phyloP scores from a whole-genome alignment of 1,140 invertebrate genomes.

The Drosophila sulfurigaster region DNA sequence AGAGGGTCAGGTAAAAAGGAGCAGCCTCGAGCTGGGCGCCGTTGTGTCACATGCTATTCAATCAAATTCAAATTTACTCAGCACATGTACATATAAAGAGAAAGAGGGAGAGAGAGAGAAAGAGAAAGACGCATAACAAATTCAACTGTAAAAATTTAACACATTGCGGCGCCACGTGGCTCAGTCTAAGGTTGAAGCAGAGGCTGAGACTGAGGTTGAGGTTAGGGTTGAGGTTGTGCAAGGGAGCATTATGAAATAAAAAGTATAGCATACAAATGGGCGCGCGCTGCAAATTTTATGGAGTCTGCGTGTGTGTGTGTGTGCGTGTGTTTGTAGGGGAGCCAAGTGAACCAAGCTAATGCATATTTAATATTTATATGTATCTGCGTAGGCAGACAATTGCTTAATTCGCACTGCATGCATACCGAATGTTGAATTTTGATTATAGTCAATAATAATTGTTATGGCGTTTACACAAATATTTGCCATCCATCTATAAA shows the following conservation, averaged over 20 bases:
- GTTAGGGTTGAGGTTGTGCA: neutral
- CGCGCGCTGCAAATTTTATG: constrained; percentile 32
- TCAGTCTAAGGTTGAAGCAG: neutral
- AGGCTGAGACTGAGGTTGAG: neutral
- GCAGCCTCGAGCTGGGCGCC: constrained; percentile 24
- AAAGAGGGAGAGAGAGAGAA: neutral
- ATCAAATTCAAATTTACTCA: constrained; percentile 83
- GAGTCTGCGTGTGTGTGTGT: constrained; percentile 8
- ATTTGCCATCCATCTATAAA: constrained; percentile 37
- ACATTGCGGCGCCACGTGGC: constrained; percentile 56
- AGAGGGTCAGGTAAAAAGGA: constrained; percentile 38
- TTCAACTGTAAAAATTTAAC: constrained; percentile 83
- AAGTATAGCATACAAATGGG: constrained; percentile 71
- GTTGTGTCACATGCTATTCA: constrained; percentile 76
- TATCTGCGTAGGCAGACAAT: constrained; percentile 47
- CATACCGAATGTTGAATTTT: constrained; percentile 22
- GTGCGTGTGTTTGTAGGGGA: neutral
- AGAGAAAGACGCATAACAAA: constrained; percentile 46
- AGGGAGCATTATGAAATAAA: constrained; percentile 35
- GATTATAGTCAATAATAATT: constrained; percentile 56
- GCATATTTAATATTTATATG: constrained; percentile 76
- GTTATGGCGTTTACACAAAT: constrained; percentile 47
- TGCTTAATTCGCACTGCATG: constrained; percentile 57
- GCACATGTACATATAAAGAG: constrained; percentile 28
- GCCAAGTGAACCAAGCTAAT: constrained; percentile 64